These are phyloP conservation scores for Reinhardtius hippoglossoides DNA, from an alignment of 2,113 vertebrate species.

Conservation along the genomic window DNA sequence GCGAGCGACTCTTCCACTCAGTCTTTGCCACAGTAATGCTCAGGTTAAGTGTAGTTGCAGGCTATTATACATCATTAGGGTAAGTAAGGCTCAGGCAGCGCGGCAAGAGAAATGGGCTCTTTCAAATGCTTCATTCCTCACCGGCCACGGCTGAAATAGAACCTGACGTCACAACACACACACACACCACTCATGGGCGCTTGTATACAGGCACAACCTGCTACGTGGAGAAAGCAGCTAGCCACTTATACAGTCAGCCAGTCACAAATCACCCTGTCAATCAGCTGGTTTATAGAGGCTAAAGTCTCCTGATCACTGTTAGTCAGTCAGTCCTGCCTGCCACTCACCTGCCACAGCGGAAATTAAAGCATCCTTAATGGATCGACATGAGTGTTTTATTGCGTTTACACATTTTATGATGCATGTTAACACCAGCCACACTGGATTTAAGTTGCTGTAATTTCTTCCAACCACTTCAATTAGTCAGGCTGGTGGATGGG, in stretches of 20 bases:
- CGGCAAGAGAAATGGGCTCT: slow-evolving; percentile 88
- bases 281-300: slow-evolving; percentile 71
- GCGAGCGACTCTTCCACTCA: slow-evolving; percentile 71
- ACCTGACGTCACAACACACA: slow-evolving; percentile 50
- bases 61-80: slow-evolving; percentile 96
- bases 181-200: slow-evolving; percentile 20
- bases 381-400: slow-evolving; percentile 70
- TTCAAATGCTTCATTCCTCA: slow-evolving; percentile 77
- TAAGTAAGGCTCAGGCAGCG: slow-evolving; percentile 88
- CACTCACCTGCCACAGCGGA: slow-evolving; percentile 66
- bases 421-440: slow-evolving; percentile 62
- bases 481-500: slow-evolving; percentile 45
- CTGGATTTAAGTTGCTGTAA: slow-evolving; percentile 59
- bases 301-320: slow-evolving; percentile 66
- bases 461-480: slow-evolving; percentile 66
- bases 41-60: slow-evolving; percentile 96
- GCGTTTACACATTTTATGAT: slow-evolving; percentile 77
- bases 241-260: slow-evolving; percentile 72
- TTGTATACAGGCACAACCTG: slow-evolving; percentile 35
- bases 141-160: slow-evolving; percentile 64
- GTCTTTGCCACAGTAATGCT: slow-evolving; percentile 86
- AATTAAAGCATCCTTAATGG: slow-evolving; percentile 74
- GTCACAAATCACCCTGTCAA: slow-evolving; percentile 80
- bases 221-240: slow-evolving; percentile 52
- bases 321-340: slow-evolving; percentile 63